Evolutionary conservation across 64 coral and sea anemone genomes (phyloP), one percentile per base, ranked within the genome.

Genomic region (Acropora yongei): DNA sequence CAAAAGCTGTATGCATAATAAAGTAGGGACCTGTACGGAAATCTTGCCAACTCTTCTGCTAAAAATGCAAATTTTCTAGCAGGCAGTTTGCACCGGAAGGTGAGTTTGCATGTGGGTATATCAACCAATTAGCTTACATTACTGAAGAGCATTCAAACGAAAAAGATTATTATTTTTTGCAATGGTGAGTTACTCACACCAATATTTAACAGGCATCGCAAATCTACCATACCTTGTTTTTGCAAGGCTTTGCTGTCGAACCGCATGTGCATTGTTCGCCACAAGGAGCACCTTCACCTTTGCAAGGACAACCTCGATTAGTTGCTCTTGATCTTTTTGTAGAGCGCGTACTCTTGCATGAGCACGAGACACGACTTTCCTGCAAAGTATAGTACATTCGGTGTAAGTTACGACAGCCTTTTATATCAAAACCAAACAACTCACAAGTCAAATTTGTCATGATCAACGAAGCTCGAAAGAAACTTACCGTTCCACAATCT

Each of bases 361-460:
- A 77, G 75, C 75, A 77, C 9, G 75, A 77, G 11, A 77, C 44
- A 13, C 16, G 75, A 14, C 0, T 17, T 77, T 77, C 16, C 75
- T 77, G 16, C 11, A 77, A 77, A 45, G 1, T 77, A 49, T 77
- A 46, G 43, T 47, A 77, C 44, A 72, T 72, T 63, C 16, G 58
- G 16, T 77, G 75, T 77, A 77, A 77, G 75, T 14, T 2, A 77
- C 5, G 44, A 18, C 16, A 5, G 44, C 8, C 43, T 77, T 50
- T 77, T 77, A 14, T 1, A 47, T 47, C 75, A 48, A 77, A 77
- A 77, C 42, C 46, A 16, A 77, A 77, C 44, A 47, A 63, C 1
- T 47, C 75, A 77, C 75, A 77, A 77, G 75, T 77, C 43, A 77
- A 77, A 77, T 77, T 77, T 77, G 75, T 77, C 75, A 77, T 12